These are phyloP conservation scores for Hiodon alosoides DNA, from an alignment of 2,113 vertebrate species.

Conservation along the genomic window DNA sequence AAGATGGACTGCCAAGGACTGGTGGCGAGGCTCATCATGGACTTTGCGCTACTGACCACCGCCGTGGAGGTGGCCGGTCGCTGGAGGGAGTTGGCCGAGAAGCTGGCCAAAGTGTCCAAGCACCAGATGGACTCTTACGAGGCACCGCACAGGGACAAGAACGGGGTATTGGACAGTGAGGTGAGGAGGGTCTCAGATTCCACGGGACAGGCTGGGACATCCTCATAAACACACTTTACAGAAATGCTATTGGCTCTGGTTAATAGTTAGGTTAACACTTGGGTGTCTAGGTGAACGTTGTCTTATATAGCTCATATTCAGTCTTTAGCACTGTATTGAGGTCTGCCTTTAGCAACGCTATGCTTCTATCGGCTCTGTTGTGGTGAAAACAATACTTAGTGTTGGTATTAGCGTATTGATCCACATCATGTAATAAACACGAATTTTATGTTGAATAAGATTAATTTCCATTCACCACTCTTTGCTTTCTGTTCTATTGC, in stretches of 20 bases:
- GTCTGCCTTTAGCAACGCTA: too few relatives aligned
- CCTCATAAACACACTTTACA: not conserved
- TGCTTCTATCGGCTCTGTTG: too few relatives aligned
- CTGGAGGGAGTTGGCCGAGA: conserved; percentile 93
- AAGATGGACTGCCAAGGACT: conserved; percentile 96
- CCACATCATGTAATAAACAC: too few relatives aligned
- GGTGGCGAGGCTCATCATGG: conserved; percentile 83
- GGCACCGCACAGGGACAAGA: conserved; percentile 84
- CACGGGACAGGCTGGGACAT: not conserved
- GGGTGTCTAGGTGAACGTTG: too few relatives aligned
- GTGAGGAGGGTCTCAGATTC: conserved; percentile 51
- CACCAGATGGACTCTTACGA: conserved; percentile 98
- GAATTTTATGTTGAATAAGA: too few relatives aligned
- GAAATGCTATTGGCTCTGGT: not conserved
- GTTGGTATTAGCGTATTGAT: too few relatives aligned
- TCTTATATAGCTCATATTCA: too few relatives aligned
- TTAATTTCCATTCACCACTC: not conserved
- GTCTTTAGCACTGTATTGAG: too few relatives aligned
- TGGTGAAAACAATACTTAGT: too few relatives aligned
- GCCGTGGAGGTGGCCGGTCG: conserved; percentile 94
- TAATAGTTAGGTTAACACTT: too few relatives aligned
- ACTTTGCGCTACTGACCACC: conserved; percentile 88
- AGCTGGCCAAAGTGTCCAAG: conserved; percentile 79
- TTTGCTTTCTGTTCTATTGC: not conserved
- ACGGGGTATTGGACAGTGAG: conserved; percentile 79